Evolutionary conservation across 2,113 vertebrate species (phyloP).

Genomic region (Myiagra hebetior): DNA sequence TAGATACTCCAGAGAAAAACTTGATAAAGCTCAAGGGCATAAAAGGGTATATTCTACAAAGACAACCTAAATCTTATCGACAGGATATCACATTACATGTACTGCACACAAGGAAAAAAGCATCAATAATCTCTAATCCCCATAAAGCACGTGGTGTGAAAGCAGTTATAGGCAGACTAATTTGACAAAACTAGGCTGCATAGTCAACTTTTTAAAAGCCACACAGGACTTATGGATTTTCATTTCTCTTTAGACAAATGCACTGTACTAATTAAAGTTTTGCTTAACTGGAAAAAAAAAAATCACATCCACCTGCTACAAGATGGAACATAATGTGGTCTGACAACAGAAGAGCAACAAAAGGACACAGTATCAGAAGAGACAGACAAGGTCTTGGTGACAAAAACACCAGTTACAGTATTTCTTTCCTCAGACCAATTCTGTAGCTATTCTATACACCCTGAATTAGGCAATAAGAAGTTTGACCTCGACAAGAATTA

Average conservation of each 20-base stretch:
- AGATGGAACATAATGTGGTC: not conserved
- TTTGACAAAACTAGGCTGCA: not conserved
- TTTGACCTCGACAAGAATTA: not conserved
- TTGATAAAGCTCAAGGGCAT: not conserved
- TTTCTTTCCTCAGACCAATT: not conserved
- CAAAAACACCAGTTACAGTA: not conserved
- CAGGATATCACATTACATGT: not conserved
- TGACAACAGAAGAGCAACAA: not conserved
- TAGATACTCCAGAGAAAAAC: not conserved
- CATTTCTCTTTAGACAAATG: not conserved
- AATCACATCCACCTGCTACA: not conserved
- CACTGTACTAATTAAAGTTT: not conserved
- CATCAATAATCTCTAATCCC: not conserved
- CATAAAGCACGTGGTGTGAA: not conserved
- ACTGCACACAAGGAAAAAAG: not conserved
- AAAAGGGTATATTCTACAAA: not conserved
- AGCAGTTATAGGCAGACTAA: not conserved
- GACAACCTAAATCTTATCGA: not conserved
- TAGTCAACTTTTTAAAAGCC: not conserved
- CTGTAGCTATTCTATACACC: not conserved
- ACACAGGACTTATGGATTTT: accelerated
- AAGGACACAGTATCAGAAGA: not conserved
- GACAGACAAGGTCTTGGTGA: not conserved
- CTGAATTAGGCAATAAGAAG: not conserved
- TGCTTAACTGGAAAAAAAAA: not conserved